Evolutionary conservation across 1,140 invertebrate species (phyloP).

Genomic region (Drosophila obscura): DNA sequence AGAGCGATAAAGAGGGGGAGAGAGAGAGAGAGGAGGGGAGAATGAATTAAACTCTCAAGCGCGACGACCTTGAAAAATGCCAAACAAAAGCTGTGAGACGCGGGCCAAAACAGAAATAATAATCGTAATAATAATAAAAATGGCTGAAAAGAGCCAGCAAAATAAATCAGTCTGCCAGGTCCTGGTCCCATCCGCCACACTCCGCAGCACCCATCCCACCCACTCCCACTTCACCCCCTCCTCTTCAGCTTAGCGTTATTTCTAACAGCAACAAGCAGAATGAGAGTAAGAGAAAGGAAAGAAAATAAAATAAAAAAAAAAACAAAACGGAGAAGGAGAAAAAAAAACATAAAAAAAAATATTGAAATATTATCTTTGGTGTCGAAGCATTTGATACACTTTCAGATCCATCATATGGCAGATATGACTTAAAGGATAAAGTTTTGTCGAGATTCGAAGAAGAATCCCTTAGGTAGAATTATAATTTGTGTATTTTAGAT

Average conservation of each 20-base stretch:
- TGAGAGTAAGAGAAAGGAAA: constrained; percentile 18
- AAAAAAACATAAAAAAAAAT: constrained; percentile 13
- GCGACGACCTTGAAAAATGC: constrained; percentile 74
- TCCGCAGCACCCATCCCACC: constrained; percentile 18
- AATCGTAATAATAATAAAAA: constrained; percentile 80
- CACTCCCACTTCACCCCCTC: constrained; percentile 12
- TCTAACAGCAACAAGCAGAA: constrained; percentile 60
- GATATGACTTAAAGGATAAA: too few relatives aligned
- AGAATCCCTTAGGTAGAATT: too few relatives aligned
- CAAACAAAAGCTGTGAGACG: constrained; percentile 24
- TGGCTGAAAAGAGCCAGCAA: constrained; percentile 69
- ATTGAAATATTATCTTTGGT: too few relatives aligned
- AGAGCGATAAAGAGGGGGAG: constrained; percentile 3
- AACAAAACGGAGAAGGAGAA: constrained; percentile 7
- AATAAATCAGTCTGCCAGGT: constrained; percentile 73
- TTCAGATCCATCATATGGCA: too few relatives aligned
- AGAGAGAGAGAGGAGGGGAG: not conserved
- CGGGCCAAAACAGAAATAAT: constrained; percentile 64
- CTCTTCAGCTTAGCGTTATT: constrained; percentile 66
- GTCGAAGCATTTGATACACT: too few relatives aligned
- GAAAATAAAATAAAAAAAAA: constrained; percentile 33
- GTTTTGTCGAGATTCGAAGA: too few relatives aligned
- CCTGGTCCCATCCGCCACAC: too few relatives aligned
- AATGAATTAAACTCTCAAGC: constrained; percentile 49
- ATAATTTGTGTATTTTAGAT: too few relatives aligned